phyloP scores from a whole-genome alignment of 2,113 vertebrate genomes.

The Neolamprologus tretocephalus region DNA sequence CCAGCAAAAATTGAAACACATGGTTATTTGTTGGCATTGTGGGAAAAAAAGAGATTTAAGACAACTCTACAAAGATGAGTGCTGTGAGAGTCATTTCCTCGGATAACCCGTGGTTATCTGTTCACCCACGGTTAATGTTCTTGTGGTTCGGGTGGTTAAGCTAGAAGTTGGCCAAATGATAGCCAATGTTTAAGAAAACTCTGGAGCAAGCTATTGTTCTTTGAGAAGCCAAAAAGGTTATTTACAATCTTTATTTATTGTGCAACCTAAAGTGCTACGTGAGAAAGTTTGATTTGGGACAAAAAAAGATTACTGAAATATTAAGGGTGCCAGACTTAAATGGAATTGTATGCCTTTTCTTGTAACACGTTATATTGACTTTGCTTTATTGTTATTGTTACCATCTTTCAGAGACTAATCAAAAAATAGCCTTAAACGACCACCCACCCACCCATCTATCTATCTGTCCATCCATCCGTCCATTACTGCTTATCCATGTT shows the following conservation, averaged over 20 bases:
- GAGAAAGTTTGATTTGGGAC: neutral
- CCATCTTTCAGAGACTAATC: neutral
- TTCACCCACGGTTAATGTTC: neutral
- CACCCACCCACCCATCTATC: neutral
- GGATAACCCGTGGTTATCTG: neutral
- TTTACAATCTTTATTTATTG: neutral
- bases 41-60: neutral
- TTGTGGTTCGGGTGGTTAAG: neutral
- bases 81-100: neutral
- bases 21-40: neutral
- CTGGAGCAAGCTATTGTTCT: neutral
- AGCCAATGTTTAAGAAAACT: neutral
- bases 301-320: neutral
- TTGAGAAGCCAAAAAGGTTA: neutral
- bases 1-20: neutral
- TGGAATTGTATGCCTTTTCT: neutral
- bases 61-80: neutral
- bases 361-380: neutral
- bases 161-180: neutral
- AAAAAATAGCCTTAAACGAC: neutral
- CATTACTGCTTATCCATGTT: neutral
- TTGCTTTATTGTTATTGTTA: neutral
- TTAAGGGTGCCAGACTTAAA: neutral
- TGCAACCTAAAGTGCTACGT: neutral
- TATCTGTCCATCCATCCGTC: neutral